Conservation (phyloP, 1,140 invertebrate species). For the Penaeus japonicus region DNA sequence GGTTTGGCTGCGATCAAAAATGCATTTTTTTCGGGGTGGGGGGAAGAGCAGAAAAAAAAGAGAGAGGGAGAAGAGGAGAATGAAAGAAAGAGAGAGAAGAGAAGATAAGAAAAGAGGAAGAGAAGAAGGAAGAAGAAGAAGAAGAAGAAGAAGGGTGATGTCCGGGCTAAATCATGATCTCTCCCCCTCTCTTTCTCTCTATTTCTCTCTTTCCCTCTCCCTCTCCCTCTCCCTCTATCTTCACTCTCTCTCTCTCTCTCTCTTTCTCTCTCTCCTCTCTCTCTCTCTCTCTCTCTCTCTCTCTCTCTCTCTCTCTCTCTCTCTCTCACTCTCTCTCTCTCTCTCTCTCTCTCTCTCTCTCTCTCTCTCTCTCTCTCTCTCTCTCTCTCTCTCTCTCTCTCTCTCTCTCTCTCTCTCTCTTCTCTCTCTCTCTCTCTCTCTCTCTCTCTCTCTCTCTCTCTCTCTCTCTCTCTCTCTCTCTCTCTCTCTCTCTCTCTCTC, state of each 20-base stretch:
- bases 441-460: not conserved
- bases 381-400: too few relatives aligned
- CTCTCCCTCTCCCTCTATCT: not conserved
- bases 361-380: not conserved
- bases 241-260: too few relatives aligned
- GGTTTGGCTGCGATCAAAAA: too few relatives aligned
- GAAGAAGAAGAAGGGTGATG: too few relatives aligned
- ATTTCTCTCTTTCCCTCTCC: not conserved
- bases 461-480: too few relatives aligned
- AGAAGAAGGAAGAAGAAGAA: not conserved
- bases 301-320: conserved; percentile 2
- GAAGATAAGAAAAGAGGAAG: not conserved
- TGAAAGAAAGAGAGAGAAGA: too few relatives aligned
- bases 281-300: not conserved
- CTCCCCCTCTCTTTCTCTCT: not conserved
- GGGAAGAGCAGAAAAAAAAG: too few relatives aligned
- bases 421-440: not conserved
- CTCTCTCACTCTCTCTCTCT: conserved; percentile 1
- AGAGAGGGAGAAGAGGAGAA: too few relatives aligned
- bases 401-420: not conserved
- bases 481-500: too few relatives aligned
- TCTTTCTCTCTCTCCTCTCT: not conserved
- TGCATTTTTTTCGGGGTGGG: too few relatives aligned
- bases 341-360: conserved; percentile 11
- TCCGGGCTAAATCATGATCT: not conserved